Percentiles rank a stretch among this genome's conserved stretches.
phyloP scores from a whole-genome alignment of 2,113 vertebrate genomes.

The Callipepla californica region DNA sequence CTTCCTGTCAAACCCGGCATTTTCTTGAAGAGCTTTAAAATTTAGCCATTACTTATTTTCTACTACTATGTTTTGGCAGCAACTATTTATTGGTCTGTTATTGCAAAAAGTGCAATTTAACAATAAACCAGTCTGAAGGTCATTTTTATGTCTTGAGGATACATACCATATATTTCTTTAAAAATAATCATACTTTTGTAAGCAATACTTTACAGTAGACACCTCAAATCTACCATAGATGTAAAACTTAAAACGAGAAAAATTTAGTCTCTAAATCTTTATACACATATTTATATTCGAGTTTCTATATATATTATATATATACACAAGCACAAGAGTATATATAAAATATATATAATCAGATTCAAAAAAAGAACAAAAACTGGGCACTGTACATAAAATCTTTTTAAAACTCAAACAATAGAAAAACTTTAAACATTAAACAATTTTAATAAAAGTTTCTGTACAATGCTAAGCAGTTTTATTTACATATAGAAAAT shows the following conservation, averaged over 20 bases:
- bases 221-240: conserved; percentile 87
- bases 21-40: conserved; percentile 64
- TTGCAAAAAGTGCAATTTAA: conserved; percentile 84
- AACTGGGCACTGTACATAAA: conserved; percentile 86
- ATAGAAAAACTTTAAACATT: conserved; percentile 96
- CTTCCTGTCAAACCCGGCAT: conserved; percentile 61
- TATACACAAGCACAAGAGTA: conserved; percentile 82
- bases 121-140: conserved; percentile 86
- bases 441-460: conserved; percentile 94
- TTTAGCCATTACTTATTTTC: conserved; percentile 73
- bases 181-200: conserved; percentile 87
- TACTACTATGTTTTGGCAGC: conserved; percentile 80
- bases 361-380: conserved; percentile 85
- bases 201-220: conserved; percentile 89
- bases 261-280: conserved; percentile 85
- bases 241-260: conserved; percentile 87
- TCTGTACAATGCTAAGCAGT: conserved; percentile 96
- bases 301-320: conserved; percentile 88
- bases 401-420: conserved; percentile 89
- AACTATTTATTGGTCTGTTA: conserved; percentile 84
- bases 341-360: conserved; percentile 90
- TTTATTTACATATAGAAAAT: conserved; percentile 99
- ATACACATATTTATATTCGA: conserved; percentile 84
- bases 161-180: conserved; percentile 88
- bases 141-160: conserved; percentile 84